phyloP scores from a whole-genome alignment of 2,113 vertebrate species.

The Oncorhynchus clarkii region DNA sequence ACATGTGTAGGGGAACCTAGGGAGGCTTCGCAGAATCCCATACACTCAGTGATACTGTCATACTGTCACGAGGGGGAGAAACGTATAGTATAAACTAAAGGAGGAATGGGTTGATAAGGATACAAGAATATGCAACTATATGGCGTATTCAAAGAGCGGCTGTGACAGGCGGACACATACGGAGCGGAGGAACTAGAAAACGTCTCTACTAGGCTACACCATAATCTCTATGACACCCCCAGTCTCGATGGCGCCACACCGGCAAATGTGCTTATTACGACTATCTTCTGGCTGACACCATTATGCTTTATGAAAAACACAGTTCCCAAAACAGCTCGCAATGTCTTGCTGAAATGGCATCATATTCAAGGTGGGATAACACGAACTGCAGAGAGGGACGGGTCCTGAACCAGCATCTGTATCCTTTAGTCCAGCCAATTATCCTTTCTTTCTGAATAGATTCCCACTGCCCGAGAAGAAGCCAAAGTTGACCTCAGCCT shows the following conservation, averaged over 20 bases:
- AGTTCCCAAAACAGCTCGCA: background rate
- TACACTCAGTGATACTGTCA: background rate
- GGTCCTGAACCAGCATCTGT: slow-evolving; percentile 54
- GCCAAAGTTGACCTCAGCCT: slow-evolving; percentile 36
- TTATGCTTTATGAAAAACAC: slow-evolving; percentile 52
- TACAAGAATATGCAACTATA: slow-evolving; percentile 3
- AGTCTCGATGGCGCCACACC: slow-evolving; percentile 36
- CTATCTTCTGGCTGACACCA: slow-evolving; percentile 38
- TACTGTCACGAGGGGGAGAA: slow-evolving; percentile 9
- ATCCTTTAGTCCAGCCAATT: slow-evolving; percentile 55
- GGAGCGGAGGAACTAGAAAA: background rate
- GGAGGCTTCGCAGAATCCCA: background rate
- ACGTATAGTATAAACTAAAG: slow-evolving; percentile 5
- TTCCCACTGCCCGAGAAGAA: slow-evolving; percentile 9
- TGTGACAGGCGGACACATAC: background rate
- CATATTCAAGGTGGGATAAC: no score
- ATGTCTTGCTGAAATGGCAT: slow-evolving; percentile 28
- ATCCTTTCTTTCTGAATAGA: slow-evolving; percentile 29
- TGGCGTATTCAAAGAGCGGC: background rate
- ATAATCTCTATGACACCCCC: slow-evolving; percentile 41
- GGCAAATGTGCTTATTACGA: slow-evolving; percentile 48
- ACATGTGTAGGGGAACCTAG: background rate
- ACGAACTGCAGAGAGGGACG: slow-evolving; percentile 22
- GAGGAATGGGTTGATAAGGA: background rate
- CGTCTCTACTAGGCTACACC: background rate